Conservation (phyloP, 1,140 invertebrate species). For the Magallana gigas region DNA sequence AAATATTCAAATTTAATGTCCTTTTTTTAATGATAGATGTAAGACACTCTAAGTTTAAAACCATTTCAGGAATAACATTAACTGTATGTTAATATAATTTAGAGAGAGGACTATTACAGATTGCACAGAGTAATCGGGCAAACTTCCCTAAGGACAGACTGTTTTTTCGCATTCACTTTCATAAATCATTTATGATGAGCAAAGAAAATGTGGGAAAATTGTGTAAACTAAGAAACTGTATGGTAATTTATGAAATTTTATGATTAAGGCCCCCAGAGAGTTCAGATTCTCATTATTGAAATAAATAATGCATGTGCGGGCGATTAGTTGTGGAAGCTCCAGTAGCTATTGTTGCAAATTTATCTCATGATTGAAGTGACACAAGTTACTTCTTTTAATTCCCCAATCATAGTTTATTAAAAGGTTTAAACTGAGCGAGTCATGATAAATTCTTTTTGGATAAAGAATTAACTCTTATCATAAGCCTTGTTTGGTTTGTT, state of each 20-base stretch:
- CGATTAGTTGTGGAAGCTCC: slow-evolving; percentile 5
- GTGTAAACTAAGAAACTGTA: slow-evolving; percentile 31
- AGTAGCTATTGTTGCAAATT: slow-evolving; percentile 15
- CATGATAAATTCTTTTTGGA: too few relatives aligned
- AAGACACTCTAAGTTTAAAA: slow-evolving; percentile 12
- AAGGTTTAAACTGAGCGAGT: background rate
- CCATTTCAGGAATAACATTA: slow-evolving; percentile 28
- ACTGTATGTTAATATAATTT: slow-evolving; percentile 28
- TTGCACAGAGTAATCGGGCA: background rate
- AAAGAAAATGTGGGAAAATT: slow-evolving; percentile 36
- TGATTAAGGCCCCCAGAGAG: slow-evolving; percentile 11
- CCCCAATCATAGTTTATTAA: background rate
- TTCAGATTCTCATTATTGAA: slow-evolving; percentile 16
- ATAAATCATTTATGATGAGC: slow-evolving; percentile 38
- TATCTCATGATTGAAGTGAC: background rate
- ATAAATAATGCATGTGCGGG: slow-evolving; percentile 28
- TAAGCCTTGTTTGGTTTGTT: too few relatives aligned
- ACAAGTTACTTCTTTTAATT: background rate
- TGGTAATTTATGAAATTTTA: slow-evolving; percentile 37
- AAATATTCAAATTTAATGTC: slow-evolving; percentile 33
- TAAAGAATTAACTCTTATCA: too few relatives aligned
- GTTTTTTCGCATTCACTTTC: slow-evolving; percentile 24
- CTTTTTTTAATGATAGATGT: slow-evolving; percentile 19
- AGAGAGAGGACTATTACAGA: background rate
- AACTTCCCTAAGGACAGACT: slow-evolving; percentile 15